Base-by-base conservation (phyloP, 2,888 invertebrate species). In the Pollenia griseotomentosa region DNA sequence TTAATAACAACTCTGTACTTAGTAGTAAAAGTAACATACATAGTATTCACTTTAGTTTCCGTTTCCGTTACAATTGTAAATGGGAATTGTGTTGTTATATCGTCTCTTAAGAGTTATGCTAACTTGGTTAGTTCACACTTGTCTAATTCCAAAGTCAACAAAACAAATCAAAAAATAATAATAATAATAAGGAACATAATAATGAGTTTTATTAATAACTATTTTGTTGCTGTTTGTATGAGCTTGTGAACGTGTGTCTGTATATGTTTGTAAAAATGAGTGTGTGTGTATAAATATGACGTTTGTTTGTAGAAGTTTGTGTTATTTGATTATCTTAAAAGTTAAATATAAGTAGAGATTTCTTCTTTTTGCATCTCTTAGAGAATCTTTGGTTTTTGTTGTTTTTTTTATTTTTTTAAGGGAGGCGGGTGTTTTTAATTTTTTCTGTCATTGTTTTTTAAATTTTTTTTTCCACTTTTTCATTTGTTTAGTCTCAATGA, bases 381-480 rank as follows among this genome's bases (percentile, higher is more conserved):
- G 77, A 78, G 75, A 65, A 65, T 83, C 83, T 86, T 86, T 86
- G 86, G 83, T 86, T 83, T 71, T 68, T 73, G 74, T 77, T 82
- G 44, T 14, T 77, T 33, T 77, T 57, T 65, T 16, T 19, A 46
- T 73, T 33, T 77, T 57, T 65, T 16, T 19, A 53, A 19, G 48
- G 81, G 80, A 83, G 86, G 79, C 83, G 86, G 83, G 83, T 75
- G 70, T 83, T 83, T 83, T 61, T 59, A 51, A 59, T 51, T 19
- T 66, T 14, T 80, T 53, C 42, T 53, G 5, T 16, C 40, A 14
- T 48, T 46, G 7, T 12, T 66, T 66, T 46, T 46, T 70, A 10
- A 42, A 42, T 40, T 33, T 16, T 5, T n/a, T 63, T 10, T 42
- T 70, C 33, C 70, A 12, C 33, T 59, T 51, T 23, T 63, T 19